Percentiles rank a stretch among this genome's conserved stretches.
phyloP scores from a whole-genome alignment of 2,113 vertebrate genomes.

The Dendropsophus ebraccatus region DNA sequence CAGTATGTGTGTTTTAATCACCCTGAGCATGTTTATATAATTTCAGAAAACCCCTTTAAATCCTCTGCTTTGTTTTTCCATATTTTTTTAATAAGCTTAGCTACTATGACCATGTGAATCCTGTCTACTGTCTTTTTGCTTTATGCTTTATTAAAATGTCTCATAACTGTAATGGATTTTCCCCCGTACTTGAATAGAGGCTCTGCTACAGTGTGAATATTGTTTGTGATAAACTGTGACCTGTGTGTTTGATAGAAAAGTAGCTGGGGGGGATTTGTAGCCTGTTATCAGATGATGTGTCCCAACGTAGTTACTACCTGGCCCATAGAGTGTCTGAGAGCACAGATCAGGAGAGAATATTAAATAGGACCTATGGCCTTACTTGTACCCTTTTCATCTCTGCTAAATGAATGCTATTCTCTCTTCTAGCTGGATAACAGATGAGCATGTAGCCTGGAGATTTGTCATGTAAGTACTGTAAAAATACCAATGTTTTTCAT shows the following conservation, averaged over 20 bases:
- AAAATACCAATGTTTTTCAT: not conserved
- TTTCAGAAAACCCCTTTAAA: too few species aligned
- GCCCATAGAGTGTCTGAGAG: not conserved
- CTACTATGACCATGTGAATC: not conserved
- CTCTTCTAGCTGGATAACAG: conserved; percentile 81
- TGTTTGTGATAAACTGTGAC: conserved; percentile 26
- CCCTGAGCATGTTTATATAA: too few species aligned
- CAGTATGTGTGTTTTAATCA: too few species aligned
- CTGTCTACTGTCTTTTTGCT: not conserved
- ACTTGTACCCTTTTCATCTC: not conserved
- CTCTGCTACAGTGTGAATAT: not conserved
- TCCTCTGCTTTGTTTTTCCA: not conserved
- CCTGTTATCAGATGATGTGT: conserved; percentile 12
- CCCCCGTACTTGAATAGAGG: not conserved
- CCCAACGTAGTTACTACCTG: not conserved
- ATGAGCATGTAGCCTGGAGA: conserved; percentile 81
- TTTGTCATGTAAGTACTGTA: conserved; percentile 83
- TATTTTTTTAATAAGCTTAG: too few species aligned
- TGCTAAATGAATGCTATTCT: conserved; percentile 49
- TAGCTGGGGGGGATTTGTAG: not conserved
- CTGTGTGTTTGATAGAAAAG: not conserved
- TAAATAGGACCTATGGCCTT: conserved; percentile 9
- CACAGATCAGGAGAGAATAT: not conserved
- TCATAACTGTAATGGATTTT: not conserved
- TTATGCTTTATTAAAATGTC: not conserved